Evolutionary conservation across 1,140 invertebrate species (phyloP).

Genomic region (Pentalonia nigronervosa): DNA sequence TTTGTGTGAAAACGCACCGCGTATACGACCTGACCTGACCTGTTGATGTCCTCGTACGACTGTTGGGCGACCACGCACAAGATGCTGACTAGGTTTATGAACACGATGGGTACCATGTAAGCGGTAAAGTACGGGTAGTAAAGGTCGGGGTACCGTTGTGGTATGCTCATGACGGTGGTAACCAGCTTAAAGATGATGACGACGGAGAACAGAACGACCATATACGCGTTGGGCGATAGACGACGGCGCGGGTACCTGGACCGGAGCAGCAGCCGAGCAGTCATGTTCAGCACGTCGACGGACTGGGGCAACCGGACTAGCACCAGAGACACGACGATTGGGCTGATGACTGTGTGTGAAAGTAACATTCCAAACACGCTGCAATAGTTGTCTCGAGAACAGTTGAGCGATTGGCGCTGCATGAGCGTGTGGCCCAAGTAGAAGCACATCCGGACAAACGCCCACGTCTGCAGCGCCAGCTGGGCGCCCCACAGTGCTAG

Average conservation of each 20-base stretch:
- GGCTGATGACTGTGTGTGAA: constrained; percentile 48
- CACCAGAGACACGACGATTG: constrained; percentile 40
- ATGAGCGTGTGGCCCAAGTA: constrained; percentile 32
- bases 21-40: background rate
- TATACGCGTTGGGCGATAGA: background rate
- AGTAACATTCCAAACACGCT: constrained; percentile 47
- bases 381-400: constrained; percentile 53
- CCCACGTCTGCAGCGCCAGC: constrained; percentile 42
- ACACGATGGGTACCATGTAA: constrained; percentile 40
- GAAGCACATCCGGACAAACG: constrained; percentile 32
- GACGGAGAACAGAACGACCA: constrained; percentile 12
- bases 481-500: constrained; percentile 13
- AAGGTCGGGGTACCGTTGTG: constrained; percentile 36
- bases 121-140: constrained; percentile 56
- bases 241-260: background rate
- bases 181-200: constrained; percentile 52
- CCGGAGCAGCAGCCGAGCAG: constrained; percentile 27
- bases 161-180: constrained; percentile 31
- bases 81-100: constrained; percentile 50
- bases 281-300: constrained; percentile 37
- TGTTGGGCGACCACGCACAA: constrained; percentile 46
- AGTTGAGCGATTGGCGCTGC: constrained; percentile 13
- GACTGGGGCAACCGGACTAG: constrained; percentile 27
- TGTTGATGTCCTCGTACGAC: constrained; percentile 53
- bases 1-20: too few relatives aligned